Percentiles rank a stretch among this genome's conserved stretches.
phyloP scores from a whole-genome alignment of 2,888 invertebrate genomes.

The Mimas tiliae region DNA sequence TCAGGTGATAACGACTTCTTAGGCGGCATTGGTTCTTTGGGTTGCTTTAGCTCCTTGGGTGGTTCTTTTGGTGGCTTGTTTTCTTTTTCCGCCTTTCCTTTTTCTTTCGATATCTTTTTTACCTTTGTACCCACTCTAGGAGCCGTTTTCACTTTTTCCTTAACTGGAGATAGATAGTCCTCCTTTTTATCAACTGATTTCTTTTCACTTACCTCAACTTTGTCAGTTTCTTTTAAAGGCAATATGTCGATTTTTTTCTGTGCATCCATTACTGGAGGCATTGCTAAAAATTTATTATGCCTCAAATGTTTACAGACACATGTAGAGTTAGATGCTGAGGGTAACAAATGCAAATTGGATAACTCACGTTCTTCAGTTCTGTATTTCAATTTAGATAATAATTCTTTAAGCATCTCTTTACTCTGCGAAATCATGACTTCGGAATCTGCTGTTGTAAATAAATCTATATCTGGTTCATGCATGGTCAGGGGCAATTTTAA shows the following conservation, averaged over 20 bases:
- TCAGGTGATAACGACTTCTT: conserved; percentile 29
- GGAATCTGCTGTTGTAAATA: conserved; percentile 39
- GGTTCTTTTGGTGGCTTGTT: not conserved
- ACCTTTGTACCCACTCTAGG: not conserved
- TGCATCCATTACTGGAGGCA: not conserved
- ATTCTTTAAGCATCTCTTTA: conserved; percentile 43
- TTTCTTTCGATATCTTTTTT: not conserved
- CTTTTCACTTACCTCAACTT: not conserved
- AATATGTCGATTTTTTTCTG: not conserved
- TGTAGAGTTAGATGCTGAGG: conserved; percentile 26
- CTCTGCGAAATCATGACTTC: conserved; percentile 40
- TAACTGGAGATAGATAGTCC: not conserved
- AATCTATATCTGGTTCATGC: conserved; percentile 40
- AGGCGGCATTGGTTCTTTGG: conserved; percentile 13
- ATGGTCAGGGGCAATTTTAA: conserved; percentile 39
- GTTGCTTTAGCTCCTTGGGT: conserved; percentile 8
- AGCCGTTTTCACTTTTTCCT: not conserved
- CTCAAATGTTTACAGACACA: conserved; percentile 46
- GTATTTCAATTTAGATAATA: conserved; percentile 41
- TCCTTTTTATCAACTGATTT: not conserved
- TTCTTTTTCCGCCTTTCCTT: not conserved
- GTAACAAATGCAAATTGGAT: conserved; percentile 30
- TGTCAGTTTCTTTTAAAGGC: not conserved
- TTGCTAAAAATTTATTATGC: conserved; percentile 29
- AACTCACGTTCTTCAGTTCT: conserved; percentile 27